phyloP scores from a whole-genome alignment of 2,888 invertebrate genomes.

The Sycophila texana region DNA sequence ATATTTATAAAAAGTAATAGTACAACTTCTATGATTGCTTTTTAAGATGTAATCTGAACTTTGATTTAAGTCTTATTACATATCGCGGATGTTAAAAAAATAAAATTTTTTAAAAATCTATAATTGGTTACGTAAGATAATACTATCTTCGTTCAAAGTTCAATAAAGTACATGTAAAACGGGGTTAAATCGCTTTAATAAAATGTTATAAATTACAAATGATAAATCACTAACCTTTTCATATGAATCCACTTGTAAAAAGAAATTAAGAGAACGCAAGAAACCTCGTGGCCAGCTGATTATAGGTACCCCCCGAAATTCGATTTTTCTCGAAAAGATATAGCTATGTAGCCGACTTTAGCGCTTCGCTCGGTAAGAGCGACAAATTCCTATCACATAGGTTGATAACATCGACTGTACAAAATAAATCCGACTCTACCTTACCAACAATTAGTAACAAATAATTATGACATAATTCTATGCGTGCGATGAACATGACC shows the following conservation, averaged over 20 bases:
- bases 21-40: too few species aligned
- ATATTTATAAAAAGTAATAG: too few species aligned
- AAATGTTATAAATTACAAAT: neutral
- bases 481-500: too few species aligned
- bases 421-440: too few species aligned
- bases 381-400: neutral
- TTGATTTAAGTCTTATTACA: too few species aligned
- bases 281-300: conserved; percentile 44
- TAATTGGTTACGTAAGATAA: conserved; percentile 13
- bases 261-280: conserved; percentile 55
- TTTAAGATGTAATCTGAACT: too few species aligned
- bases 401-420: too few species aligned
- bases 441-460: too few species aligned
- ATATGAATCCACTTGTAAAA: conserved; percentile 62
- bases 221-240: conserved; percentile 61
- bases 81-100: too few species aligned
- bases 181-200: neutral
- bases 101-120: neutral
- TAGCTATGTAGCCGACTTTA: neutral
- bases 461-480: too few species aligned
- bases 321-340: conserved; percentile 43
- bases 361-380: neutral
- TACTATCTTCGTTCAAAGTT: neutral
- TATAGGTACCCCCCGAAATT: conserved; percentile 35
- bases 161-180: neutral